Conservation (phyloP, 2,888 invertebrate species). For the Meliscaeva auricollis region DNA sequence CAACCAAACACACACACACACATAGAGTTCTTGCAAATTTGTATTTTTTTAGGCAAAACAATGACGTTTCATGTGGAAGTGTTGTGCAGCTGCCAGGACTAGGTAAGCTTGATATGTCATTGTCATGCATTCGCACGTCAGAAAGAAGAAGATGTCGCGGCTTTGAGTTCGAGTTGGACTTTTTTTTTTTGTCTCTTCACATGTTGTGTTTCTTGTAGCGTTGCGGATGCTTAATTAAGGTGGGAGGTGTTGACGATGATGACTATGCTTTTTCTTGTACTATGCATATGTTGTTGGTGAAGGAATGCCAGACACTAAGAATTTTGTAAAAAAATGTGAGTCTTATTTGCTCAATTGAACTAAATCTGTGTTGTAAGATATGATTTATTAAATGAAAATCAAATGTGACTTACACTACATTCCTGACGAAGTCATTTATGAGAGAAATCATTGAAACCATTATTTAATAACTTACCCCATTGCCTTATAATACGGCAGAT, state of each 20-base stretch:
- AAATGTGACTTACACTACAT: too few relatives aligned
- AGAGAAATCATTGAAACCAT: too few relatives aligned
- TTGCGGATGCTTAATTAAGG: constrained; percentile 56
- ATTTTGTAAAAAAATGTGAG: not conserved
- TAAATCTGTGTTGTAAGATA: too few relatives aligned
- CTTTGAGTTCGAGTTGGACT: constrained; percentile 7
- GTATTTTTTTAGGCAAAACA: constrained; percentile 15
- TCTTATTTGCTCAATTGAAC: too few relatives aligned
- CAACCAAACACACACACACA: not conserved
- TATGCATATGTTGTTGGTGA: not conserved
- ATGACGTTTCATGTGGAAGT: constrained; percentile 24
- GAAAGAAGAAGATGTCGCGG: constrained; percentile 42
- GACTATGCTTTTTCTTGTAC: constrained; percentile 4
- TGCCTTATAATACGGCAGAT: too few relatives aligned
- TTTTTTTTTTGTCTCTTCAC: not conserved
- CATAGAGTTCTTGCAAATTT: constrained; percentile 11
- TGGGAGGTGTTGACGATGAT: constrained; percentile 30
- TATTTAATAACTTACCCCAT: too few relatives aligned
- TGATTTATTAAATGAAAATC: too few relatives aligned
- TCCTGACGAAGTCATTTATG: too few relatives aligned
- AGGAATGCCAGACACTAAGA: constrained; percentile 8
- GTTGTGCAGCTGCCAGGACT: constrained; percentile 23
- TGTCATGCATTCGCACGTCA: constrained; percentile 69
- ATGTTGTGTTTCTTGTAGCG: constrained; percentile 23
- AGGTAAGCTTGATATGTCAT: constrained; percentile 39